These are phyloP conservation scores for Pocillopora verrucosa DNA, from an alignment of 64 coral and sea anemone genomes.

Conservation along the genomic window DNA sequence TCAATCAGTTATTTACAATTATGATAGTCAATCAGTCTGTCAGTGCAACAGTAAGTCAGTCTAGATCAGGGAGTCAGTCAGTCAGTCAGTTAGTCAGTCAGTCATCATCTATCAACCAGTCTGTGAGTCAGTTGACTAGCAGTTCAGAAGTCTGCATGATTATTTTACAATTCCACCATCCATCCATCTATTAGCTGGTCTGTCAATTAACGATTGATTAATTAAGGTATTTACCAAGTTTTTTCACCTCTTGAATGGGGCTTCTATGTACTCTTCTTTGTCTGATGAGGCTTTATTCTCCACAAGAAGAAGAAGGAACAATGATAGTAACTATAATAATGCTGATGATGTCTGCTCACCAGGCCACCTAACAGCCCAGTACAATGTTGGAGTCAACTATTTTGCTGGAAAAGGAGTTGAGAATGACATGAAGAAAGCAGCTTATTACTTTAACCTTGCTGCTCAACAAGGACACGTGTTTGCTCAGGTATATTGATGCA, in stretches of 20 bases:
- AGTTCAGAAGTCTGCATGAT: no score
- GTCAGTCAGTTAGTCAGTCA: no score
- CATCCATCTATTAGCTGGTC: background rate
- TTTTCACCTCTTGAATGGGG: background rate
- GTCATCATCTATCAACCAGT: background rate
- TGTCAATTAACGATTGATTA: background rate
- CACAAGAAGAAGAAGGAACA: no score
- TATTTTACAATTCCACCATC: no score
- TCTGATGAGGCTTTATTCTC: no score
- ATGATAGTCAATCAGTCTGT: no score
- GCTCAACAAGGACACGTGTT: constrained; percentile 79
- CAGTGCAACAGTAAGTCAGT: no score
- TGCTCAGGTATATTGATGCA: constrained; percentile 55
- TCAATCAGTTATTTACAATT: background rate
- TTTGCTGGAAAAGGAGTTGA: constrained; percentile 88
- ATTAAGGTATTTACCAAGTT: background rate
- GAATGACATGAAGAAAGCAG: constrained; percentile 80
- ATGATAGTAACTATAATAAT: no score
- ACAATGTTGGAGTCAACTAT: constrained; percentile 92
- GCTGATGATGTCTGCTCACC: background rate
- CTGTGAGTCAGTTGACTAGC: background rate
- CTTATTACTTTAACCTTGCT: constrained; percentile 81
- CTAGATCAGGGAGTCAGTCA: no score
- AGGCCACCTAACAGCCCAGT: constrained; percentile 85
- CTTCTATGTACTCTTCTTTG: background rate